Evolutionary conservation across 1,140 invertebrate genomes (phyloP), one percentile per base, ranked within the genome.

Genomic region (Cheumatopsyche charites): DNA sequence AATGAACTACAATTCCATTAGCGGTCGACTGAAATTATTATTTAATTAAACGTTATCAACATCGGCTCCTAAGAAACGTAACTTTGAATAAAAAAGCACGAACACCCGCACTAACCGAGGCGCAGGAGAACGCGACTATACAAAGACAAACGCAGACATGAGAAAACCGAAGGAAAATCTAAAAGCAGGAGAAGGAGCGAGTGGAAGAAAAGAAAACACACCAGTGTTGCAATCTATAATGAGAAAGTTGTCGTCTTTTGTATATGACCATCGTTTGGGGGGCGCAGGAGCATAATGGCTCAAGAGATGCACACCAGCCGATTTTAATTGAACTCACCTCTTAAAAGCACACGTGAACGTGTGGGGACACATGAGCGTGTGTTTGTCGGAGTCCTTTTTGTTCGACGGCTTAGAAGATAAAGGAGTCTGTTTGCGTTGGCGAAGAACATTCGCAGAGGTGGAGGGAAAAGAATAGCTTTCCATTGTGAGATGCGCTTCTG

Each of bases 161-260:
- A 13, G 15, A 47, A 4, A 19, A 23, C 4, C 23, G 26, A 23
- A 62, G 9, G 47, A 23, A 49, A 13, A 49, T 5, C 4, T 5
- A 49, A 13, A 49, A 5, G 13, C 13, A 49, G 29, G 5, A 62
- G 58, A 62, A 19, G 52, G 52, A 58, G 52, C 2, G 58, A 9
- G 58, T 29, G 23, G 13, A 62, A 36, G 62, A 63, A 19, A 26
- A 68, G 47, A 68, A 68, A 52, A 58, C 36, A 58, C 26, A 55
- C 66, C 55, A 25, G 17, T 55, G 21, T 55, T 55, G 49, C 66
- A 68, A 68, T 68, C 66, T 55, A 68, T 68, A 68, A 68, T 68
- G 49, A 55, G 47, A 55, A 68, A 68, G 66, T 68, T 68, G 66
- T 36, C 47, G 43, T 47, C 66, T 68, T n/a, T 68, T 68, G 66